A percentile compares a stretch with the other conserved stretches of the same genome.
Conservation (phyloP, 2,888 invertebrate species). For the Tolmerus cingulatus region DNA sequence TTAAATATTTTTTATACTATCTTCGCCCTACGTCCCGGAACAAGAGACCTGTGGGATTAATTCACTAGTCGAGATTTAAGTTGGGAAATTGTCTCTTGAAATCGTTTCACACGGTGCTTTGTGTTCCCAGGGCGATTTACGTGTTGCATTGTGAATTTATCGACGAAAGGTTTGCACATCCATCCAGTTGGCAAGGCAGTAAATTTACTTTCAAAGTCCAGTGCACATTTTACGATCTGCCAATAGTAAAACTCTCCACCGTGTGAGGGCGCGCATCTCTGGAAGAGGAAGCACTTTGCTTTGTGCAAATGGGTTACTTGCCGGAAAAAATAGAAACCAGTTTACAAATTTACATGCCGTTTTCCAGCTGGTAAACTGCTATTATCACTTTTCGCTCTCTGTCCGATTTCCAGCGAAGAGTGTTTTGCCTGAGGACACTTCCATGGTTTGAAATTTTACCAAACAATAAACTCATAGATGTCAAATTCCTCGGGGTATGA, state of each 20-base stretch:
- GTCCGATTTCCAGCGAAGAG: background rate
- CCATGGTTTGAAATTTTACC: background rate
- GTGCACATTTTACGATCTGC: conserved; percentile 22
- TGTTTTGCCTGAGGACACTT: background rate
- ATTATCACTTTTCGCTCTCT: background rate
- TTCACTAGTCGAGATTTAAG: background rate
- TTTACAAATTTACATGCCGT: background rate
- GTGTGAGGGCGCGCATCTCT: background rate
- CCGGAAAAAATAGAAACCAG: background rate
- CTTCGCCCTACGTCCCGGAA: background rate
- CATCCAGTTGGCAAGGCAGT: background rate
- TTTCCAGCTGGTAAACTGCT: background rate
- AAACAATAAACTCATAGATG: background rate
- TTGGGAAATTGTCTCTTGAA: conserved; percentile 1
- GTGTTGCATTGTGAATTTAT: conserved; percentile 19
- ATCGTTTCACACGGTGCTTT: background rate
- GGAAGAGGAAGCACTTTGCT: background rate
- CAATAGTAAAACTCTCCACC: background rate
- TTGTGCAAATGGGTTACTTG: background rate
- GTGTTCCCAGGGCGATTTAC: background rate
- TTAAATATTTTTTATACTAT: background rate
- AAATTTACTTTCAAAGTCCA: background rate
- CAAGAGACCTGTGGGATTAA: background rate
- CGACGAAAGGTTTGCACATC: background rate
- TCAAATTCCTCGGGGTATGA: background rate